Conservation (phyloP, 2,797 vertebrate genomes). For the Enteromius mattozi region DNA sequence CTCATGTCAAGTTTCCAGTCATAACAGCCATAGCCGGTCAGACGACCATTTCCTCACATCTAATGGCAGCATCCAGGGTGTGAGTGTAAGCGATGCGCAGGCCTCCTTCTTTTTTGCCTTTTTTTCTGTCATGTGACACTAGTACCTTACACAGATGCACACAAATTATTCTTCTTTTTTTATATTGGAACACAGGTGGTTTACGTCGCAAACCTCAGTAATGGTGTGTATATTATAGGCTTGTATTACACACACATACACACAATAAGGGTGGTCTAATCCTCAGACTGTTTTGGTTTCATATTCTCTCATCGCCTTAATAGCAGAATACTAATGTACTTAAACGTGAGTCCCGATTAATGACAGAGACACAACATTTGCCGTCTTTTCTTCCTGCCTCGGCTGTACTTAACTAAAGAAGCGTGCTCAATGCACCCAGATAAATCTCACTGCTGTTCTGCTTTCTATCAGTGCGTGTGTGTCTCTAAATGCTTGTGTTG, state of each 20-base stretch:
- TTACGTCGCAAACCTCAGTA: not conserved
- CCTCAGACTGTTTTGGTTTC: conserved; percentile 47
- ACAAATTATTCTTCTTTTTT: not conserved
- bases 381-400: conserved; percentile 5
- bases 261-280: conserved; percentile 49
- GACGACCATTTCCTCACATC: conserved; percentile 53
- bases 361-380: conserved; percentile 60
- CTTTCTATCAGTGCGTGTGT: conserved; percentile 3
- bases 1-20: conserved; percentile 56
- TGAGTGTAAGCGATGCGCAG: conserved; percentile 9
- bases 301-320: conserved; percentile 59
- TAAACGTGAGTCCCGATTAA: conserved; percentile 55
- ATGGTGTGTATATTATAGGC: conserved; percentile 38
- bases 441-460: conserved; percentile 14
- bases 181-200: conserved; percentile 34
- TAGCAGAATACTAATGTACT: conserved; percentile 55
- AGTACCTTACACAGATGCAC: not conserved
- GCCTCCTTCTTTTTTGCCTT: not conserved
- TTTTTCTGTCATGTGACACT: conserved; percentile 8
- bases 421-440: not conserved
- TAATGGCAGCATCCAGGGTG: conserved; percentile 27
- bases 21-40: conserved; percentile 58
- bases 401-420: conserved; percentile 3
- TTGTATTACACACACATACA: conserved; percentile 31
- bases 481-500: not conserved